Evolutionary conservation across 2,888 invertebrate genomes (phyloP).

Genomic region (Drosophila picticornis): DNA sequence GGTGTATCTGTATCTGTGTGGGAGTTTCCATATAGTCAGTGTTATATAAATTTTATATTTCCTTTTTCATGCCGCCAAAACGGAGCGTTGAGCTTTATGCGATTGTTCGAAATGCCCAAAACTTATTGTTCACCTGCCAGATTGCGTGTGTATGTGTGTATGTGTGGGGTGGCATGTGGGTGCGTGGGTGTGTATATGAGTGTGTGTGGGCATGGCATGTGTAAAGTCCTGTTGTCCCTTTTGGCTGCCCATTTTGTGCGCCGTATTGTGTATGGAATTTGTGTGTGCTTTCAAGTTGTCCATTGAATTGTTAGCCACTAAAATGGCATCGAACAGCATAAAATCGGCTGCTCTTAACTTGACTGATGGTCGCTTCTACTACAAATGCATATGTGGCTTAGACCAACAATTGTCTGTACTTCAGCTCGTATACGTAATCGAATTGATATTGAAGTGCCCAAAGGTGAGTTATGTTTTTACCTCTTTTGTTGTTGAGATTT

Average conservation of each 20-base stretch:
- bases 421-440: not conserved
- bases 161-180: not conserved
- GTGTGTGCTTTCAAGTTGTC: slow-evolving; percentile 42
- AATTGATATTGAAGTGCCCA: not conserved
- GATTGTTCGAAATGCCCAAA: slow-evolving; percentile 26
- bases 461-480: not conserved
- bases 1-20: slow-evolving; percentile 4
- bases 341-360: slow-evolving; percentile 31
- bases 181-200: not conserved
- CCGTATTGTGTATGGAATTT: slow-evolving; percentile 37
- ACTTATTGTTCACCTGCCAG: slow-evolving; percentile 45
- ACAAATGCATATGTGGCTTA: not conserved
- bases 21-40: slow-evolving; percentile 17
- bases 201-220: slow-evolving; percentile 18
- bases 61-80: slow-evolving; percentile 37
- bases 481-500: not conserved
- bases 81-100: slow-evolving; percentile 25
- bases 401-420: slow-evolving; percentile 14
- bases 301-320: slow-evolving; percentile 45
- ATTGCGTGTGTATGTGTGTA: slow-evolving; percentile 8
- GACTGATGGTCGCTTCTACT: slow-evolving; percentile 6
- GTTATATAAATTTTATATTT: slow-evolving; percentile 50
- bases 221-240: slow-evolving; percentile 35
- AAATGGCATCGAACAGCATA: slow-evolving; percentile 40
- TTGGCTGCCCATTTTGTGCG: slow-evolving; percentile 31